phyloP scores from a whole-genome alignment of 2,797 vertebrate genomes.

The Margarornis squamiger region DNA sequence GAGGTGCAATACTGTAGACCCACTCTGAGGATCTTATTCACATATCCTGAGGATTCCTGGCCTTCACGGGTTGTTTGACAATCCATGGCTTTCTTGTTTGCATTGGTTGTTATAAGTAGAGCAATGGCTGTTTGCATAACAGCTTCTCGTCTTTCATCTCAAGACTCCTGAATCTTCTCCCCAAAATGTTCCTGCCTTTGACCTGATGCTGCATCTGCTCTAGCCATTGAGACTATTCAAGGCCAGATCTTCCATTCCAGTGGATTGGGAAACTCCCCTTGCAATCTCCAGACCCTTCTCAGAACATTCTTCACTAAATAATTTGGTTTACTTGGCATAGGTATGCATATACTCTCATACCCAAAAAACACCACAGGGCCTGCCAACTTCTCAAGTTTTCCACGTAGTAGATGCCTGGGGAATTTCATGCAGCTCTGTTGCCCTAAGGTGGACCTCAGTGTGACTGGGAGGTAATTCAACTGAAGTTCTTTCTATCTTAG shows the following conservation, averaged over 20 bases:
- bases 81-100: slow-evolving; percentile 5
- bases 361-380: accelerated
- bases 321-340: neutral
- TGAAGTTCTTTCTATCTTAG: neutral
- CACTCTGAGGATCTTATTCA: neutral
- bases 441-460: neutral
- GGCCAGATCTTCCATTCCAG: neutral
- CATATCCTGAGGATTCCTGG: neutral
- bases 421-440: neutral
- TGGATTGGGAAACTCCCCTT: neutral
- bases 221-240: neutral
- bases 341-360: neutral
- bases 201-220: neutral
- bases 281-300: neutral
- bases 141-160: neutral
- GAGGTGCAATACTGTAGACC: neutral
- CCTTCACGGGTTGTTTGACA: neutral
- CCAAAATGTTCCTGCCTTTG: neutral
- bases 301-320: neutral
- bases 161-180: neutral
- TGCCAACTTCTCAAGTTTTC: neutral
- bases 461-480: neutral
- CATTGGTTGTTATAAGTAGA: slow-evolving; percentile 10
- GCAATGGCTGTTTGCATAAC: neutral
- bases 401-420: neutral